Evolutionary conservation across 2,797 vertebrate genomes (phyloP).

Genomic region (Peromyscus melanophrys): DNA sequence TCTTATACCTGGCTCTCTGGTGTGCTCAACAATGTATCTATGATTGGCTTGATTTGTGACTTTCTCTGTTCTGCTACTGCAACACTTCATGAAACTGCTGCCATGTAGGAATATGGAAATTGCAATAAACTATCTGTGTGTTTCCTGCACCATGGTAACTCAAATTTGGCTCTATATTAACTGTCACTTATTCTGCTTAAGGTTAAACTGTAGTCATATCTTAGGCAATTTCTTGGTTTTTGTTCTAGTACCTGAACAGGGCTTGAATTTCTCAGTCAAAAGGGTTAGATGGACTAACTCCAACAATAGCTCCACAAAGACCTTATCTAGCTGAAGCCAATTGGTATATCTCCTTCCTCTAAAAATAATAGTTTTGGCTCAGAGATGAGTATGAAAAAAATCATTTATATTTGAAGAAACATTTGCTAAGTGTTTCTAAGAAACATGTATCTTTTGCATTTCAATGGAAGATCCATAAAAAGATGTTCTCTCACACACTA

Average conservation of each 20-base stretch:
- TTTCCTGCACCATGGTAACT: neutral
- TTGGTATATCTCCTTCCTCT: neutral
- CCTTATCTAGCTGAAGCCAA: neutral
- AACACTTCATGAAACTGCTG: neutral
- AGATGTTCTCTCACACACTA: conserved; percentile 49
- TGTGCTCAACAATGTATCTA: neutral
- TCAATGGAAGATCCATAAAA: conserved; percentile 45
- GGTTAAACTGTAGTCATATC: neutral
- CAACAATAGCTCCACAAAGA: neutral
- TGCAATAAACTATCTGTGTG: neutral
- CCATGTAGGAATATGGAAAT: neutral
- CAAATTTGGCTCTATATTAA: neutral
- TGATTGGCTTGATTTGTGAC: neutral
- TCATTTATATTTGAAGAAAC: conserved; percentile 60
- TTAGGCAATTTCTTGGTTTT: neutral
- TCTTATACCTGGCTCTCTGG: neutral
- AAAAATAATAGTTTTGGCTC: conserved; percentile 44
- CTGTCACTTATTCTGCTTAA: neutral
- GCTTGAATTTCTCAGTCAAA: conserved; percentile 28
- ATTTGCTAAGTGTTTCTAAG: conserved; percentile 56
- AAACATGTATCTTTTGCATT: conserved; percentile 20
- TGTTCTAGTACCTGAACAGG: neutral
- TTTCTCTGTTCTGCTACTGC: neutral
- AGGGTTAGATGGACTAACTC: neutral
- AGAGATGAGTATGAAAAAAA: conserved; percentile 32